These are phyloP conservation scores for Oryzias javanicus DNA, from an alignment of 2,113 vertebrate genomes.

Conservation along the genomic window DNA sequence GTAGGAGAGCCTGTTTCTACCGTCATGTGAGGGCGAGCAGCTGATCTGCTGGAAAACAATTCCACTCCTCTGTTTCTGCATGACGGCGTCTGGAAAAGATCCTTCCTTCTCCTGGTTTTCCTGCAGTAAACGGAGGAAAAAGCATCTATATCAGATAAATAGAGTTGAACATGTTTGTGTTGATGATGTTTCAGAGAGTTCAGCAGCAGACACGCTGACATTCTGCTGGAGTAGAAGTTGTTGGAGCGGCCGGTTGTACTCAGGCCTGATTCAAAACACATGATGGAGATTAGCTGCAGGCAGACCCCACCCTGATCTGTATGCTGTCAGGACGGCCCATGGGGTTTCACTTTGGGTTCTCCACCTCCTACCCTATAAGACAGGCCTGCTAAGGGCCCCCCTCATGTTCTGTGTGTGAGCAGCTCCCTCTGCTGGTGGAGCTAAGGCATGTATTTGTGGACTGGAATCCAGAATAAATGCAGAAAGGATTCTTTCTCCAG, in stretches of 20 bases:
- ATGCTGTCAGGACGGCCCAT: neutral
- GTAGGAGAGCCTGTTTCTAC: slow-evolving; percentile 62
- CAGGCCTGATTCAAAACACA: slow-evolving; percentile 32
- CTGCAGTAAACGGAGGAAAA: too few species aligned
- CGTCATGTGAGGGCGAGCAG: too few species aligned
- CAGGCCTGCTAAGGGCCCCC: neutral
- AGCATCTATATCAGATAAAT: too few species aligned
- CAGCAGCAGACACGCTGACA: too few species aligned
- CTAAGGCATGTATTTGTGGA: neutral
- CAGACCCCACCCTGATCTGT: neutral
- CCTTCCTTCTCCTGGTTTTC: too few species aligned
- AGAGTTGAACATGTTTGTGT: neutral
- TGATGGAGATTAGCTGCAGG: slow-evolving; percentile 58
- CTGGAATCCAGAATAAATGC: too few species aligned
- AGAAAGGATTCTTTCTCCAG: too few species aligned
- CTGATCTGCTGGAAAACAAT: too few species aligned
- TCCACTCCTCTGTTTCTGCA: neutral
- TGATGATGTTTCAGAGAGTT: too few species aligned
- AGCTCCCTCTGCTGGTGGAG: slow-evolving; percentile 33
- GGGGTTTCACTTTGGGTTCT: neutral
- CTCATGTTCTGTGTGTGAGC: neutral
- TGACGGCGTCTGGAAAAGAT: too few species aligned
- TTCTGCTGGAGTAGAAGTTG: too few species aligned
- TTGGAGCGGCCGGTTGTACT: too few species aligned
- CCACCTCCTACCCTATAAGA: neutral